Base-by-base conservation (phyloP, 2,797 vertebrate species). In the Acanthis flammea region DNA sequence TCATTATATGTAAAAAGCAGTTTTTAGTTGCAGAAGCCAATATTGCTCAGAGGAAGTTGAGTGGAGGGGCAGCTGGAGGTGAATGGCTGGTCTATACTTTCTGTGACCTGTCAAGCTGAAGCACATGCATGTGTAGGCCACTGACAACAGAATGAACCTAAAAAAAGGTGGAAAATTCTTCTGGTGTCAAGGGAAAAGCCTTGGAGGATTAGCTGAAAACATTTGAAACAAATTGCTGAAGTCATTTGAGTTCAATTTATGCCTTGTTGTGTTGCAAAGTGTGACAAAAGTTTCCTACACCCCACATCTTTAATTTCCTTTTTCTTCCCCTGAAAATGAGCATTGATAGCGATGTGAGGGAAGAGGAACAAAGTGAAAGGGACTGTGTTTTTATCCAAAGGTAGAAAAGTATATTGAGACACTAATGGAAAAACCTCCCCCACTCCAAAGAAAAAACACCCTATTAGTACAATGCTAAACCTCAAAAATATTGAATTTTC, bases 1-100 rank as follows among this genome's bases (percentile, higher is more conserved):
- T 97, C 96, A 96, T 96, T 95, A 95, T 92, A 97, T 97, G 93
- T 81, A 90, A 94, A 96, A 97, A 97, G 82, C 90, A 96, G 94
- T 92, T 94, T 96, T 94, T 88, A 92, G 74, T 58, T 96, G 90
- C 77, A 94, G 91, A 94, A 94, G 92, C 95, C 92, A 97, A 92
- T 93, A 93, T 84, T 95, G 76, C 85, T 90, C 65, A 88, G 88
- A 96, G 94, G 95, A 97, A 97, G 92, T 93, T 3, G 35, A 96
- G 28, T 78, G 77, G 47, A 96, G 81, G 95, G 91, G 95, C 95
- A 97, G 76, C 84, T 89, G 82, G 91, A 96, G 96, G 97, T 95
- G 92, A 97, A 95, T 91, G 65, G 57, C 84, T 96, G 44, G 31
- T 76, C 90, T 96, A 97, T 90, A 96, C 95, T 96, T 96, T 96